Conservation (phyloP, 2,797 vertebrate species). For the Urocyon cinereoargenteus region DNA sequence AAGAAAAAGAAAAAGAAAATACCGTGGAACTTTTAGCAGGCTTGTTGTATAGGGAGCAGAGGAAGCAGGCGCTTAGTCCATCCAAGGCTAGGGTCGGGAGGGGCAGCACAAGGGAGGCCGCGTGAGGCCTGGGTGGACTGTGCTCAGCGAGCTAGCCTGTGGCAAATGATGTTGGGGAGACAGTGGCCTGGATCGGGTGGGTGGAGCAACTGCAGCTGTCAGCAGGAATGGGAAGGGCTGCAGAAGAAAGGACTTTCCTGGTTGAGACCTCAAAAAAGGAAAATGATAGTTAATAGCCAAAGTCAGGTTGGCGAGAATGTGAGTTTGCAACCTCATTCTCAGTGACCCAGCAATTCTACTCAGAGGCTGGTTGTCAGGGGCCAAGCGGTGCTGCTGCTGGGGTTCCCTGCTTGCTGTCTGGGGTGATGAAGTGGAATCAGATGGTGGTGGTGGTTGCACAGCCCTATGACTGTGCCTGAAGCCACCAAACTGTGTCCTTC, state of each 20-base stretch:
- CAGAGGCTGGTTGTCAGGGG: neutral
- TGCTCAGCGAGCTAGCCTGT: accelerated
- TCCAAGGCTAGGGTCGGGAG: neutral
- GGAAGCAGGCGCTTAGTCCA: neutral
- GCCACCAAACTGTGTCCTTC: neutral
- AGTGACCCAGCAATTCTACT: neutral
- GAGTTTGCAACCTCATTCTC: neutral
- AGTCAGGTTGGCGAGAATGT: neutral
- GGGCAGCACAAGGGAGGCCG: neutral
- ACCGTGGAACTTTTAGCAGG: neutral
- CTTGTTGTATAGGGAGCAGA: neutral
- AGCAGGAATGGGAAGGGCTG: neutral
- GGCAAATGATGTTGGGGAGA: accelerated
- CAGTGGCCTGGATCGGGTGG: neutral
- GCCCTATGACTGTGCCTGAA: neutral
- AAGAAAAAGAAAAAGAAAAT: no score
- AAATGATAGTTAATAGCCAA: neutral
- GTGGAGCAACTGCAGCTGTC: neutral
- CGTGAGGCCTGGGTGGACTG: neutral
- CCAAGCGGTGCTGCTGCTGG: accelerated
- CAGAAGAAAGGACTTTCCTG: neutral
- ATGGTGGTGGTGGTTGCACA: neutral
- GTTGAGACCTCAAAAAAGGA: neutral
- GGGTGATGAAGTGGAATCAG: neutral
- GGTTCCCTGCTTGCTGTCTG: neutral